phyloP scores from a whole-genome alignment of 1,140 invertebrate genomes.

The Protaetia brevitarsis region DNA sequence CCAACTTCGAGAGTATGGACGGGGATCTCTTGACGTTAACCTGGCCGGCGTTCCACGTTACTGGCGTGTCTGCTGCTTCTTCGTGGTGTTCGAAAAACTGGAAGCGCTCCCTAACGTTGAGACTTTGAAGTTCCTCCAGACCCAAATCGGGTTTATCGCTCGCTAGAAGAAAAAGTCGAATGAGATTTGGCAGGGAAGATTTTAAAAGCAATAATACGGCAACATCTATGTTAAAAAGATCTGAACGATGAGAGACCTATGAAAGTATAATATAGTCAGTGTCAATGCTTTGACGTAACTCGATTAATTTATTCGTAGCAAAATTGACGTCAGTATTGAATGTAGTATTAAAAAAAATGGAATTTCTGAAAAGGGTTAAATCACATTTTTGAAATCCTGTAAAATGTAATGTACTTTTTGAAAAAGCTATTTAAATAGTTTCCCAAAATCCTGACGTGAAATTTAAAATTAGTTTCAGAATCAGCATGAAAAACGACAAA shows the following conservation, averaged over 20 bases:
- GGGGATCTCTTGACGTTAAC: slow-evolving; percentile 70
- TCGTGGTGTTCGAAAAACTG: slow-evolving; percentile 73
- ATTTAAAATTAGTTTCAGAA: too few relatives aligned
- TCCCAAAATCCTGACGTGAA: too few relatives aligned
- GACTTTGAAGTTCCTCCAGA: slow-evolving; percentile 73
- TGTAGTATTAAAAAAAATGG: too few relatives aligned
- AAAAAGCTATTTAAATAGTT: too few relatives aligned
- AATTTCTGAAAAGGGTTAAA: too few relatives aligned
- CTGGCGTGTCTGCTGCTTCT: slow-evolving; percentile 48
- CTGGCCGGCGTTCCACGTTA: slow-evolving; percentile 57
- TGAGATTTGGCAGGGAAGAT: not conserved
- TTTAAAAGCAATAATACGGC: not conserved
- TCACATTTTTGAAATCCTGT: too few relatives aligned
- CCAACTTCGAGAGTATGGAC: slow-evolving; percentile 75
- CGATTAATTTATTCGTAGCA: too few relatives aligned
- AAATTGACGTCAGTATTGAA: too few relatives aligned
- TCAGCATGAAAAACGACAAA: too few relatives aligned
- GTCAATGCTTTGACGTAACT: too few relatives aligned
- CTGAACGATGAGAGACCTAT: not conserved
- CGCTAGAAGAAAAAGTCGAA: slow-evolving; percentile 53
- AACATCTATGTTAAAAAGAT: not conserved
- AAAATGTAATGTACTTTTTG: too few relatives aligned
- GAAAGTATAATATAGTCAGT: too few relatives aligned
- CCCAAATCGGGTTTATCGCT: slow-evolving; percentile 87
- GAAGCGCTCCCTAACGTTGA: slow-evolving; percentile 84